A percentile compares a stretch with the other conserved stretches of the same genome.
These are phyloP conservation scores for Cryptocephalus moraei DNA, from an alignment of 2,888 invertebrate genomes.

Conservation along the genomic window DNA sequence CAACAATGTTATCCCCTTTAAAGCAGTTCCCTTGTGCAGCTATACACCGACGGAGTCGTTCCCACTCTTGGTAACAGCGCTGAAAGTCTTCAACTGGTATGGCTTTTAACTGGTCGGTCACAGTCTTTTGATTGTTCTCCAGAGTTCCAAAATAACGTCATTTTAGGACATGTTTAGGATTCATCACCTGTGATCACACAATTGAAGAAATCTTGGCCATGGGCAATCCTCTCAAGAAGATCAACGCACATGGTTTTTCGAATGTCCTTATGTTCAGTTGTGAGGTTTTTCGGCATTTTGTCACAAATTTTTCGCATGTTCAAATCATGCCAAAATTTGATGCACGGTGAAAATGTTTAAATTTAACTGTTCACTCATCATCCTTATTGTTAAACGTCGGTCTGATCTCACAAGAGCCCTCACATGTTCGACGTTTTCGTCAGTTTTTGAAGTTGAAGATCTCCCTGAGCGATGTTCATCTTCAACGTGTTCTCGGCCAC, in stretches of 20 bases:
- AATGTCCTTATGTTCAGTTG: no score
- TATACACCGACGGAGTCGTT: conserved; percentile 5
- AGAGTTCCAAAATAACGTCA: conserved; percentile 16
- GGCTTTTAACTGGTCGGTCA: conserved; percentile 5
- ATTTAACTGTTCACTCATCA: no score
- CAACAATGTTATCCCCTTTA: conserved; percentile 1
- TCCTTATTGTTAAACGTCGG: no score
- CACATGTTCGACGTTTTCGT: neutral
- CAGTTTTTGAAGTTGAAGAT: neutral
- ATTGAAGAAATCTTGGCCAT: no score
- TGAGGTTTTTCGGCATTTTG: no score
- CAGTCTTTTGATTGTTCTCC: conserved; percentile 11
- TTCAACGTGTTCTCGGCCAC: neutral
- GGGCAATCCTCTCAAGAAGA: no score
- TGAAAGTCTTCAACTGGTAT: conserved; percentile 3
- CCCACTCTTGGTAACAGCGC: conserved; percentile 4
- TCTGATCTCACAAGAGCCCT: neutral
- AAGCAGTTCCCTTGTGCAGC: neutral
- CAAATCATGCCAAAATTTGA: no score
- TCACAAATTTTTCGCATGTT: no score
- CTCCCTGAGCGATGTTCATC: neutral
- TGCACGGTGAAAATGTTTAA: no score
- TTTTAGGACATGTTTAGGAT: conserved; percentile 8
- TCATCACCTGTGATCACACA: no score
- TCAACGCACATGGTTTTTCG: no score